Base-by-base conservation (phyloP, 2,888 invertebrate genomes). In the Rhimphoctona megacephalus region DNA sequence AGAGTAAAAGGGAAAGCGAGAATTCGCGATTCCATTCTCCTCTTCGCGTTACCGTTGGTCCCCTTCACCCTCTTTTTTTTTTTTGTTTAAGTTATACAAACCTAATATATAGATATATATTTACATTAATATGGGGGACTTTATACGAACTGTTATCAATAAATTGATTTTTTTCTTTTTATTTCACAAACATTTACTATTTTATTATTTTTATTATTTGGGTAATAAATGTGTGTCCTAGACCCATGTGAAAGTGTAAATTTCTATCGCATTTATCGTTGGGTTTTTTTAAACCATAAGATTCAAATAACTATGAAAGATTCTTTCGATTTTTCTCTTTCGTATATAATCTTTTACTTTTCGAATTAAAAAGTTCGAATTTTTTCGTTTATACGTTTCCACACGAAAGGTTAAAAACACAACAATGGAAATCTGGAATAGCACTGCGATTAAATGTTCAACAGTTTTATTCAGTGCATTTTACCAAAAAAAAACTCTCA, bases 1-100 rank as follows among this genome's bases (percentile, higher is more conserved):
- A 84, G 52, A 83, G 49, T 80, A 85, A 87, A 83, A 87, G 81
- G 79, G 85, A 85, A 86, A 85, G 86, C 77, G 84, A 82, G 76
- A 85, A 74, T 64, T 61, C 33, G 36, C 39, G 61, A 73, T 69
- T 85, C 67, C 49, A 81, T 84, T 84, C 74, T 83, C 70, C 67
- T 85, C 70, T 49, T 19, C 52, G 36, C 49, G 66, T 22, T 73
- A 52, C 64, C 61, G n/a, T 66, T 46, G 22, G 9, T 43, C n/a
- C 72, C 25, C 52, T 52, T 39, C 30, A 25, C 19, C 61, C 7
- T n/a, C 5, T 8, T 43, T 54, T 11, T 33, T 33, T 49, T 69
- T 67, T 66, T 49, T 25, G 8, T 25, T 46, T 19, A 3, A 19
- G 9, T 39, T 11, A 30, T 22, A 67, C 67, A 39, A 5, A 67